These are phyloP conservation scores for Pterocles burchelli DNA, from an alignment of 2,113 vertebrate genomes.

Conservation along the genomic window DNA sequence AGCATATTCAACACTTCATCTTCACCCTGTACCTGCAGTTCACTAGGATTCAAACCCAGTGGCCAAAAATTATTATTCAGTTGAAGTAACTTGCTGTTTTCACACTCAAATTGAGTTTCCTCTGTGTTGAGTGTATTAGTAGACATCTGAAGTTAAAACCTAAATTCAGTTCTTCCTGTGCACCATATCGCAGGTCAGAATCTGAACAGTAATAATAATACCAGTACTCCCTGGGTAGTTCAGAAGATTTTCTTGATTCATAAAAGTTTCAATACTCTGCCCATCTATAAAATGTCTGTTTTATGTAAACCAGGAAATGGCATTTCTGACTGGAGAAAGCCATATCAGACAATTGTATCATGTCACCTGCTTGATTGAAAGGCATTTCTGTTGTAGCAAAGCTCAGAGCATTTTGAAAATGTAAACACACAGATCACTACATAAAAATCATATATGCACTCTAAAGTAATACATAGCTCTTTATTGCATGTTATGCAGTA, in stretches of 20 bases:
- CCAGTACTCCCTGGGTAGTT: background rate
- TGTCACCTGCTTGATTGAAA: background rate
- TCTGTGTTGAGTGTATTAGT: background rate
- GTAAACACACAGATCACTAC: background rate
- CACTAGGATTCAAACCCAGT: background rate
- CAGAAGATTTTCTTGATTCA: background rate
- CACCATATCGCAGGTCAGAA: background rate
- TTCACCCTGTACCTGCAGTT: background rate
- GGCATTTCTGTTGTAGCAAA: background rate
- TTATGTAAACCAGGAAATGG: background rate
- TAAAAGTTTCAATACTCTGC: background rate
- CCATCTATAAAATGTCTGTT: background rate
- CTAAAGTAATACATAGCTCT: background rate
- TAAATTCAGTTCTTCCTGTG: background rate
- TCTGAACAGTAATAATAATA: background rate
- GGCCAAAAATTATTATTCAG: background rate
- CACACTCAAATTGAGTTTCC: background rate
- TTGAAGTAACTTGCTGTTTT: background rate
- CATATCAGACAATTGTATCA: background rate
- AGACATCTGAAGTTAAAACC: background rate
- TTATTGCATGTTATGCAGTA: background rate
- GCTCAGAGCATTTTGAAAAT: background rate
- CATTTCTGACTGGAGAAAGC: background rate
- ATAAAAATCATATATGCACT: background rate
- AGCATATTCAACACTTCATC: background rate